Base-by-base conservation (phyloP, 2,797 vertebrate genomes). In the Molossus alvarezi region DNA sequence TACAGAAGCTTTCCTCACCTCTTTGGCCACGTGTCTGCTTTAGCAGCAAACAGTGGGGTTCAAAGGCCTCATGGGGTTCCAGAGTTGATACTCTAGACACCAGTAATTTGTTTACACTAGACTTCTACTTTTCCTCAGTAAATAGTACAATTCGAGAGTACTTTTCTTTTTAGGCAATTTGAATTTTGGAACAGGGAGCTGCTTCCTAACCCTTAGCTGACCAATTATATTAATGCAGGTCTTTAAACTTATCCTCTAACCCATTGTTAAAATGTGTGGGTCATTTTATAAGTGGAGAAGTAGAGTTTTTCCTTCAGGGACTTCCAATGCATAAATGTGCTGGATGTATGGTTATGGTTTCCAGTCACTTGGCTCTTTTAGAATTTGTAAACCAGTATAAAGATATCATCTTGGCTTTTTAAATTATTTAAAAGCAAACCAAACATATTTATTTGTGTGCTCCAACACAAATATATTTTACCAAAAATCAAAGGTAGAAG, bases 331-430 rank as follows among this genome's bases (percentile, higher is more conserved):
- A 92, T 95, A 62, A 72, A 9, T 79, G 29, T 81, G 17, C 62
- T 6, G 3, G 58, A 79, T 84, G 51, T 84, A 67, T 65, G 18
- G 37, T 69, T 86, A 76, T 60, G 8, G 55, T 75, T 90, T 92
- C 75, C 9, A 92, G 55, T 84, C 62, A 71, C 33, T 86, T 89
- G 80, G 48, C 76, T 90, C 55, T 81, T 95, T 83, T 77, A 71
- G 85, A 97, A 79, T 96, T 96, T 93, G 9, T 87, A 87, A 76
- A 79, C 62, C 27, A 77, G 14, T 81, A 75, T 45, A 1, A 82
- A 64, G 65, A 72, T 80, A 88, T 9, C 65, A 80, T 86, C 57
- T 75, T 79, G 69, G 55, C 20, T 60, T 88, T 88, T 81, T 88
- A 60, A 84, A 51, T 67, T 72, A 88, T 92, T 95, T 88, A 69